Conservation (phyloP, 2,888 invertebrate genomes). For the Tillus elongatus region DNA sequence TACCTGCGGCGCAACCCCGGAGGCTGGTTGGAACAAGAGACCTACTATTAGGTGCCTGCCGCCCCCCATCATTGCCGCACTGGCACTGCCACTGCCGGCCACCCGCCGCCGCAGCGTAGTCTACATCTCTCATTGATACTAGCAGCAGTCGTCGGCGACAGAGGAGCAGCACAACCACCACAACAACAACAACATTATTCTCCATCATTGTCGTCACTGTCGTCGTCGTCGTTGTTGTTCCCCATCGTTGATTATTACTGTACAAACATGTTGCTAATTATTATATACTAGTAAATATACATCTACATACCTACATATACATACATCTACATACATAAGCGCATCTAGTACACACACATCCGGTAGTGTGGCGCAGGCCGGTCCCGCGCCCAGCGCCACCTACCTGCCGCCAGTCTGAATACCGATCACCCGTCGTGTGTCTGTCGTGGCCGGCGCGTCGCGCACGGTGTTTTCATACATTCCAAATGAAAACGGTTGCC, state of each 20-base stretch:
- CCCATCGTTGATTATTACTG: slow-evolving; percentile 37
- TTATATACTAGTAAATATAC: too few relatives aligned
- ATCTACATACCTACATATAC: too few relatives aligned
- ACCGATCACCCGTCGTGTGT: too few relatives aligned
- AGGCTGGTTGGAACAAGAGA: slow-evolving; percentile 98
- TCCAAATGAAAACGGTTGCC: slow-evolving; percentile 43
- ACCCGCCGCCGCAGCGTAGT: slow-evolving; percentile 17
- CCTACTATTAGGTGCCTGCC: slow-evolving; percentile 74
- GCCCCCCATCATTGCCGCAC: too few relatives aligned
- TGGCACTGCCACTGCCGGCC: slow-evolving; percentile 31
- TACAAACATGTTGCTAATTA: slow-evolving; percentile 42
- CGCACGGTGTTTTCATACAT: slow-evolving; percentile 40
- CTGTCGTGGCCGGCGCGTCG: slow-evolving; percentile 5
- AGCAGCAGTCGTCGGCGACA: slow-evolving; percentile 17
- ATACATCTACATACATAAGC: too few relatives aligned
- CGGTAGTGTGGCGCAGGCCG: too few relatives aligned
- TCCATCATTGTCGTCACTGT: slow-evolving; percentile 15
- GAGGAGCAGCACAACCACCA: slow-evolving; percentile 24
- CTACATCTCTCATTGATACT: not conserved
- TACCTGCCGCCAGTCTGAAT: too few relatives aligned
- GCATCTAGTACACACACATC: too few relatives aligned
- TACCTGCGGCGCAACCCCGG: slow-evolving; percentile 96
- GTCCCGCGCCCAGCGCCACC: too few relatives aligned
- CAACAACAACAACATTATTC: slow-evolving; percentile 16
- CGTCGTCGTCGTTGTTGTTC: slow-evolving; percentile 33